Conservation (phyloP, 1,140 invertebrate species). For the Ylistrum balloti region DNA sequence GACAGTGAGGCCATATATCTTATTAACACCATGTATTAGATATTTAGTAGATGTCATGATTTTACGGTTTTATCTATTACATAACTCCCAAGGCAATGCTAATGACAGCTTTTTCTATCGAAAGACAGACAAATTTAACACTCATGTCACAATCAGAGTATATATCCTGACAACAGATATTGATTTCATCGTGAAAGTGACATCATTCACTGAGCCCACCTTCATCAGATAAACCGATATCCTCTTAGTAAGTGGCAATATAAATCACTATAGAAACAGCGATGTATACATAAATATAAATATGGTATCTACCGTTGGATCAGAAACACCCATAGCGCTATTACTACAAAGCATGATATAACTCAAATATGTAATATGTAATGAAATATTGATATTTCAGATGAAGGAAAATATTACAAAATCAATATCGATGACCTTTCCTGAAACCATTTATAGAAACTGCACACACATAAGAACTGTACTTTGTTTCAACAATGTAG, state of each 20-base stretch:
- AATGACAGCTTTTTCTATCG: background rate
- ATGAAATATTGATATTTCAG: background rate
- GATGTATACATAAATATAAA: no score
- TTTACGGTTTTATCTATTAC: background rate
- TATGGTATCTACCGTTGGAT: background rate
- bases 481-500: no score
- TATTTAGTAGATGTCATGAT: background rate
- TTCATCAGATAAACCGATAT: background rate
- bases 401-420: background rate
- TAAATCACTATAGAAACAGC: background rate
- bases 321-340: background rate
- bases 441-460: no score
- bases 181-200: background rate
- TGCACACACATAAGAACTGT: no score
- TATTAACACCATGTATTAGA: background rate
- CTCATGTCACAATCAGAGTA: slow-evolving; percentile 17
- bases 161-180: background rate
- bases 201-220: background rate
- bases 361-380: no score
- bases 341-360: background rate
- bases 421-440: no score
- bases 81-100: background rate
- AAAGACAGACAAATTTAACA: background rate
- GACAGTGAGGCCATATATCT: background rate
- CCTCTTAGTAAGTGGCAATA: slow-evolving; percentile 4